Evolutionary conservation across 1,140 invertebrate species (phyloP).

Genomic region (Trichogramma pretiosum): DNA sequence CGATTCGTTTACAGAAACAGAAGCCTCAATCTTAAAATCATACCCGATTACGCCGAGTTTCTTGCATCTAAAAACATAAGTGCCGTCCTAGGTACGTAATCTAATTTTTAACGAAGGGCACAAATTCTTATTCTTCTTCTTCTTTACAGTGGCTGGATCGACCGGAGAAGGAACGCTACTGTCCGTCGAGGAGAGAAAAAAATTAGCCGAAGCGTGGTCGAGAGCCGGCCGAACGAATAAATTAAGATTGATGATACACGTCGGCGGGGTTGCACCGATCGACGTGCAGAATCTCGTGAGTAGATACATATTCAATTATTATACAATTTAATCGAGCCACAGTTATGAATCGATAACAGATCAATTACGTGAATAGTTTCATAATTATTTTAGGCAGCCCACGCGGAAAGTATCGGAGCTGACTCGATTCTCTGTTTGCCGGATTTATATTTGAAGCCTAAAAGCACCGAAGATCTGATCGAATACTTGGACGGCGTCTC

Average conservation of each 20-base stretch:
- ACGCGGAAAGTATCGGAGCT: conserved; percentile 58
- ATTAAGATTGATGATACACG: conserved; percentile 65
- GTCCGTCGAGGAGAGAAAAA: conserved; percentile 60
- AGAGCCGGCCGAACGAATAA: conserved; percentile 46
- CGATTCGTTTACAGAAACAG: too few relatives aligned
- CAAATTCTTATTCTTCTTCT: not conserved
- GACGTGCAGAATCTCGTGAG: conserved; percentile 64
- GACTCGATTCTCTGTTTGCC: conserved; percentile 68
- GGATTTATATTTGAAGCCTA: conserved; percentile 68
- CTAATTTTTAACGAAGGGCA: not conserved
- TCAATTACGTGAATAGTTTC: not conserved
- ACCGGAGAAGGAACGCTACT: conserved; percentile 68
- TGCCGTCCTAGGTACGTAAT: conserved; percentile 38
- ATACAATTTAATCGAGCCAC: too few relatives aligned
- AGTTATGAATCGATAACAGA: too few relatives aligned
- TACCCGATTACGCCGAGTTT: conserved; percentile 56
- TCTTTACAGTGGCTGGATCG: conserved; percentile 63
- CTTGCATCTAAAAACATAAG: conserved; percentile 50
- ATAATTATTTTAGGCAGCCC: conserved; percentile 52
- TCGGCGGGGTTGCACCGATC: conserved; percentile 62
- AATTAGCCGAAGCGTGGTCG: conserved; percentile 59
- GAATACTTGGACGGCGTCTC: conserved; percentile 60
- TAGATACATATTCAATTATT: not conserved
- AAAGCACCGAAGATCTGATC: conserved; percentile 53
- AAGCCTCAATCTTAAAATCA: conserved; percentile 47